Evolutionary conservation across 2,797 vertebrate genomes (phyloP), one percentile per base, ranked within the genome.

Genomic region (Sitta carolinensis): DNA sequence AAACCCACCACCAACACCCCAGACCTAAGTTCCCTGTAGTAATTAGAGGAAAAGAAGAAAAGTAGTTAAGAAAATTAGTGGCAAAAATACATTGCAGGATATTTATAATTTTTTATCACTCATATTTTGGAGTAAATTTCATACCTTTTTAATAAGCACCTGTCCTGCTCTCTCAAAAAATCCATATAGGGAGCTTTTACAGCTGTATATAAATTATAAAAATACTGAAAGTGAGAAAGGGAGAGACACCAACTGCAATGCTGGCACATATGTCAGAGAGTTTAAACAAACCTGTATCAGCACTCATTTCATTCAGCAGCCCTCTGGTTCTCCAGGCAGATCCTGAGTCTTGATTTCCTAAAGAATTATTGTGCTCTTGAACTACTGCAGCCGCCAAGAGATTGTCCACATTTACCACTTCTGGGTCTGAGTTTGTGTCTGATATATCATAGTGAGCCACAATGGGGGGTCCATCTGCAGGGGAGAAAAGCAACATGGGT

Each of bases 401-500:
- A 98, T 97, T 98, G 98, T 98, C 98, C 98, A 99, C 98, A 97
- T 98, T 98, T 98, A 99, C 98, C 98, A 98, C 98, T 97, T 99
- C 99, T 92, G 98, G 98, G 97, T 99, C 99, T 96, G 99, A 99
- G 98, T 99, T 99, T 97, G 99, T 99, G 98, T 99, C 99, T 97
- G 99, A 99, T 98, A 99, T 98, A 98, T 99, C 99, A 97, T 99
- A 99, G 98, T 99, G 99, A 98, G 98, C 98, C 97, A 99, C 98
- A 97, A 99, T 97, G 40, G 98, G 98, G 96, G 99, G 98, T 97
- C 99, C 99, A 98, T 99, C 99, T 99, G 99, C 98, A 98, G 95
- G 94, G 69, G 94, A 97, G 77, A 96, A 96, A 97, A 91, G 23
- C 54, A 78, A 87, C 16, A 26, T 4, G 13, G 81, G 70, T 97